A percentile compares a stretch with the other conserved stretches of the same genome.
Evolutionary conservation across 2,888 invertebrate species (phyloP).

Genomic region (Polyommatus icarus): DNA sequence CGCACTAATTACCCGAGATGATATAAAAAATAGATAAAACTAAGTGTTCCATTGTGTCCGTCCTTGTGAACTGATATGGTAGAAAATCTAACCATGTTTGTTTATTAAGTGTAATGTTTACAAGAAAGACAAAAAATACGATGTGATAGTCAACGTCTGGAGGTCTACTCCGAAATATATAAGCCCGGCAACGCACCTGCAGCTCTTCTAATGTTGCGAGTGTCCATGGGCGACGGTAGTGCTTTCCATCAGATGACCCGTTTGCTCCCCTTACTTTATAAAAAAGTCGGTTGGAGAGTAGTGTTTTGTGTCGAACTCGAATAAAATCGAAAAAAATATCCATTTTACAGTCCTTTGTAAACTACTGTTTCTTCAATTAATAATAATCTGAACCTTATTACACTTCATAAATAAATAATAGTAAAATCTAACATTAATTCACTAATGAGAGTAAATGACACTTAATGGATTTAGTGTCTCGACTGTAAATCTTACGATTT

Average conservation of each 20-base stretch:
- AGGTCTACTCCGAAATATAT: too few species aligned
- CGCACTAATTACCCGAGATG: slow-evolving; percentile 38
- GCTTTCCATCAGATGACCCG: too few species aligned
- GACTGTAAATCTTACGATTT: neutral
- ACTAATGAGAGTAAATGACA: neutral
- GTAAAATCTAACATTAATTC: neutral
- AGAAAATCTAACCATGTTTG: neutral
- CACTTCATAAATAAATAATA: neutral
- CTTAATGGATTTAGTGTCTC: neutral
- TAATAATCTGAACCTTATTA: too few species aligned
- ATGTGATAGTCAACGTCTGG: neutral
- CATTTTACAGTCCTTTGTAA: too few species aligned
- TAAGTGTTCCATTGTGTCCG: slow-evolving; percentile 22
- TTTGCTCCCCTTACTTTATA: too few species aligned
- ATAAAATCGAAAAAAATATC: too few species aligned
- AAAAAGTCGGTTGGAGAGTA: too few species aligned
- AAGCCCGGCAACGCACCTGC: too few species aligned
- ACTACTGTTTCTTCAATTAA: too few species aligned
- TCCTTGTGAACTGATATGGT: slow-evolving; percentile 3
- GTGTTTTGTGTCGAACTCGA: too few species aligned
- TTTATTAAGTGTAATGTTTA: neutral
- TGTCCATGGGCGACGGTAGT: too few species aligned
- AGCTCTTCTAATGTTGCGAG: too few species aligned
- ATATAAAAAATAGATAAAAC: slow-evolving; percentile 24
- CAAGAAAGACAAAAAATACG: neutral